These are phyloP conservation scores for Lydus trimaculatus DNA, from an alignment of 2,888 invertebrate species.

Conservation along the genomic window DNA sequence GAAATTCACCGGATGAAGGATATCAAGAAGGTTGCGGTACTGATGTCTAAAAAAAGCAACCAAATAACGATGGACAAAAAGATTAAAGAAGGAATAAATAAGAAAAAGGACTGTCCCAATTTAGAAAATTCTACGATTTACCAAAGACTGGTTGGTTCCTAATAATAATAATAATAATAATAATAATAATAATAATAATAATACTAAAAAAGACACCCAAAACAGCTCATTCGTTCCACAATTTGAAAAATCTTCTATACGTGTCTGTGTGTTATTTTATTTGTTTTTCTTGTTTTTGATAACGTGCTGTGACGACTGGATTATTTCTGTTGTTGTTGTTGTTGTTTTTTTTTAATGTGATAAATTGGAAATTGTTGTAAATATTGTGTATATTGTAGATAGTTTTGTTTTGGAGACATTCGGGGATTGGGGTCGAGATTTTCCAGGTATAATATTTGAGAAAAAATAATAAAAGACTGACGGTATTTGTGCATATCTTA, in stretches of 20 bases:
- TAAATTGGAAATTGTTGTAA: constrained; percentile 45
- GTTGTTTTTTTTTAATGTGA: constrained; percentile 43
- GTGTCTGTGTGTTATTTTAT: background rate
- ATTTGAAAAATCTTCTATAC: background rate
- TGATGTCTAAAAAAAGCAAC: constrained; percentile 72
- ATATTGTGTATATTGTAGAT: constrained; percentile 47
- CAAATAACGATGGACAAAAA: background rate
- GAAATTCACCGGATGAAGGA: constrained; percentile 89
- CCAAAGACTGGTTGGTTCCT: constrained; percentile 43
- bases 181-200: too few species aligned
- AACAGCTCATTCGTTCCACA: background rate
- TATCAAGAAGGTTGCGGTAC: constrained; percentile 94
- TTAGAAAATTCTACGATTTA: constrained; percentile 20
- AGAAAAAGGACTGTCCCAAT: background rate
- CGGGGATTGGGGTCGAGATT: constrained; percentile 32
- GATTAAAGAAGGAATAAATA: background rate
- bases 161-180: too few species aligned
- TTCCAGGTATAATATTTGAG: constrained; percentile 49
- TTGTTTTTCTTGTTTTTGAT: background rate
- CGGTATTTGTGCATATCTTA: constrained; percentile 28
- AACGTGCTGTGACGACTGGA: constrained; percentile 18
- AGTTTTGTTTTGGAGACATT: constrained; percentile 31
- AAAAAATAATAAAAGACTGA: constrained; percentile 55
- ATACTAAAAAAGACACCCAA: background rate
- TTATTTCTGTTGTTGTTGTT: background rate